Percentiles rank a stretch among this genome's conserved stretches.
These are phyloP conservation scores for Pachymerium ferrugineum DNA, from an alignment of 2,888 invertebrate genomes.

Conservation along the genomic window DNA sequence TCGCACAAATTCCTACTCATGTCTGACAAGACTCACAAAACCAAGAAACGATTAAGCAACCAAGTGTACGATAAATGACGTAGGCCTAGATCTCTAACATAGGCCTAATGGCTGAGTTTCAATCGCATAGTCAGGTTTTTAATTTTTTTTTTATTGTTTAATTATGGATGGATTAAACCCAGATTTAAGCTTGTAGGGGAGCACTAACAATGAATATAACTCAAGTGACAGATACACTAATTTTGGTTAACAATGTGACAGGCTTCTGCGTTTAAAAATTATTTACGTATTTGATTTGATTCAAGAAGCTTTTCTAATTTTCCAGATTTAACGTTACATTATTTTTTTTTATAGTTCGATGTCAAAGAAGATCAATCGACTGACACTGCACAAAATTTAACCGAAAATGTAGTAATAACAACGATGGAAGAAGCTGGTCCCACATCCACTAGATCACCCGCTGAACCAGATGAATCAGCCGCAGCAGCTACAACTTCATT, in stretches of 20 bases:
- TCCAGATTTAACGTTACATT: background rate
- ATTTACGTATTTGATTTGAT: background rate
- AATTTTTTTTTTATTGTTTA: no score
- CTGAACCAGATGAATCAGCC: background rate
- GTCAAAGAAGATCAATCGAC: background rate
- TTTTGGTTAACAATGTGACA: no score
- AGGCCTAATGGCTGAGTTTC: constrained; percentile 1
- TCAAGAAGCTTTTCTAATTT: background rate
- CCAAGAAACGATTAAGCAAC: background rate
- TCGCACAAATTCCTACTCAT: background rate
- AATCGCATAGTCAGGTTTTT: background rate
- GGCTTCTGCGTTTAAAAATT: no score
- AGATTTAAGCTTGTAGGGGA: no score
- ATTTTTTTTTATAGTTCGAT: background rate
- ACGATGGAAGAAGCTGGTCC: background rate
- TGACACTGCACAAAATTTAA: background rate
- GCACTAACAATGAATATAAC: no score
- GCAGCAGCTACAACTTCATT: no score
- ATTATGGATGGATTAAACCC: no score
- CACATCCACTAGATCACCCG: background rate
- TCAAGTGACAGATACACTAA: no score
- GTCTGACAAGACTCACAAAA: background rate
- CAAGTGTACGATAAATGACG: background rate
- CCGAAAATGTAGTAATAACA: background rate
- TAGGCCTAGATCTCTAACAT: no score